A percentile compares a stretch with the other conserved stretches of the same genome.
phyloP scores from a whole-genome alignment of 2,113 vertebrate genomes.

The Entelurus aequoreus region DNA sequence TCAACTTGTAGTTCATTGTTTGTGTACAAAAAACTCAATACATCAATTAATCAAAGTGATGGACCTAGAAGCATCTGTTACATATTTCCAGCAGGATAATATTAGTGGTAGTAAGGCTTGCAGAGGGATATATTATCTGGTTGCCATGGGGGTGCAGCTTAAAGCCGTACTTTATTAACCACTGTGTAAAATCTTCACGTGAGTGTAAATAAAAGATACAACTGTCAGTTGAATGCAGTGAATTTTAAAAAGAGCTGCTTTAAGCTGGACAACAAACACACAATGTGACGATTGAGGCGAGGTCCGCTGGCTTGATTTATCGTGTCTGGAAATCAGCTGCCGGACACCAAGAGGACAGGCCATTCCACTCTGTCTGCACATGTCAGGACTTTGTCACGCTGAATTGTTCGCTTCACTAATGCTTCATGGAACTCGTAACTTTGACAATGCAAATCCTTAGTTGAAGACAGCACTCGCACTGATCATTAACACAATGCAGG shows the following conservation, averaged over 20 bases:
- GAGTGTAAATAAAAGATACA: neutral
- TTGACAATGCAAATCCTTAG: no score
- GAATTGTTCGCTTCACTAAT: neutral
- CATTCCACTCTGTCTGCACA: neutral
- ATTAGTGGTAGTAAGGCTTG: no score
- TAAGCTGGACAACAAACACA: neutral
- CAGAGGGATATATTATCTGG: no score
- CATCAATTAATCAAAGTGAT: no score
- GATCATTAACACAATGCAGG: no score
- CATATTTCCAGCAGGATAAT: no score
- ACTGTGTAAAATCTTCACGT: neutral
- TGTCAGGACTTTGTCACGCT: neutral
- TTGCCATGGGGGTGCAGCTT: no score
- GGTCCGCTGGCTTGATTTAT: neutral
- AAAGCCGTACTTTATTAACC: neutral
- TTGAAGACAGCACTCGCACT: no score
- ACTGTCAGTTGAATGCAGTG: no score
- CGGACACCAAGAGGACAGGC: neutral
- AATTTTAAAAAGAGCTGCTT: neutral
- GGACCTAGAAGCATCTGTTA: no score
- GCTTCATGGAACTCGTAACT: neutral
- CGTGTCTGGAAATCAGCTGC: slow-evolving; percentile 6
- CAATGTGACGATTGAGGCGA: slow-evolving; percentile 5
- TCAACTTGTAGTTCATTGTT: no score
- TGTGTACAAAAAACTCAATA: no score